Base-by-base conservation (phyloP, 2,113 vertebrate species). In the Henicopernis longicauda region DNA sequence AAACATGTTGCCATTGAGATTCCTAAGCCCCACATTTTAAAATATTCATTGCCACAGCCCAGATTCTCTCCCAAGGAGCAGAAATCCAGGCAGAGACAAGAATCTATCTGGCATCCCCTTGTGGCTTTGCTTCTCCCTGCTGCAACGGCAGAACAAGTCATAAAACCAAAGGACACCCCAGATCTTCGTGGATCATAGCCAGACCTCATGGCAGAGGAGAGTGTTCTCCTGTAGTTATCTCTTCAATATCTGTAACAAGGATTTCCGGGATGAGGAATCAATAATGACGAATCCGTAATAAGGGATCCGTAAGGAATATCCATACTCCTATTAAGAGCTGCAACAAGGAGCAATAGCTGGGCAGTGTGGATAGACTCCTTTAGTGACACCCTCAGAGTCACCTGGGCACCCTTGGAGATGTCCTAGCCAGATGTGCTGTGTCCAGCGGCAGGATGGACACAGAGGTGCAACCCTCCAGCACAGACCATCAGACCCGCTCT, bases 91-190 rank as follows among this genome's bases (percentile, higher is more conserved):
- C 83, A 36, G 86, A 89, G 95, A 90, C 1, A 0, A 86, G 92
- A 92, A 86, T 96, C 88, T 95, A 92, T 96, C 92, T 96, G 95
- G 95, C 95, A 96, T 97, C 97, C 95, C 96, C 96, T 95, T 90
- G 95, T 95, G 96, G 96, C 59, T 94, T 92, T 14, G 38, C 72
- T 74, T 95, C 92, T 81, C 82, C 82, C 90, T 96, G 78, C 90
- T 77, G 93, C 58, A 42, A 45, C 1, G 2, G 66, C 78, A 85
- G 81, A 70, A 55, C 2, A 3, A 55, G 69, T 11, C 8, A 0
- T 16, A 4, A 29, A 32, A 23, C 13, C 15, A 5, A 11, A 71
- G 18, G 44, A 45, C 50, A 16, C 16, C 18, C 40, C 61, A 4
- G 40, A 19, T 2, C 61, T 20, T 14, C 0, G 0, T 11, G 73